These are phyloP conservation scores for Tympanoctomys barrerae DNA, from an alignment of 2,797 vertebrate species.

Conservation along the genomic window DNA sequence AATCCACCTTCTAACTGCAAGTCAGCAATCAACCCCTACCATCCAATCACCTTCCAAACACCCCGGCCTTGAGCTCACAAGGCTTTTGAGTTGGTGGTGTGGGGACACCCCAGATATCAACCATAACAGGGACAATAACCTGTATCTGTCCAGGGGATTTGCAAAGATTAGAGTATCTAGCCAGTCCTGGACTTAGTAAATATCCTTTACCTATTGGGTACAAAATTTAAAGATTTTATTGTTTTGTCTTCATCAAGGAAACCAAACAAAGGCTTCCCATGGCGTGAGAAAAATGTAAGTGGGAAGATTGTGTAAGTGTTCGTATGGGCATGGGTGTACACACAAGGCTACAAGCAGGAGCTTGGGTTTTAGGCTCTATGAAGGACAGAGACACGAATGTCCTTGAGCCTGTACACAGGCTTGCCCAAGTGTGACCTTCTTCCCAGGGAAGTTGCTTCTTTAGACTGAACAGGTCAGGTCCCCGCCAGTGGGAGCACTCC, in stretches of 20 bases:
- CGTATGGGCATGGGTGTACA: fast-evolving
- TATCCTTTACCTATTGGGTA: not conserved
- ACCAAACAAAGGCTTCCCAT: not conserved
- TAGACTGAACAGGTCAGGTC: conserved; percentile 83
- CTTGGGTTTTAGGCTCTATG: not conserved
- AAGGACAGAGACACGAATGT: not conserved
- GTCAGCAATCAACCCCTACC: not conserved
- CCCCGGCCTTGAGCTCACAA: not conserved
- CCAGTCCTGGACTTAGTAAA: not conserved
- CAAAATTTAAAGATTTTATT: conserved; percentile 16
- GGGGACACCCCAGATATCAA: not conserved
- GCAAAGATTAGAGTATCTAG: not conserved
- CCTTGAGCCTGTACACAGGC: not conserved
- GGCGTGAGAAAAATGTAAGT: not conserved
- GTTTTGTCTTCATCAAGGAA: not conserved
- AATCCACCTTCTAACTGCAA: not conserved
- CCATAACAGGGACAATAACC: not conserved
- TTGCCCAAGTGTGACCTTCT: not conserved
- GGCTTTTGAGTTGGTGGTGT: not conserved
- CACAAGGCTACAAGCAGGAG: not conserved
- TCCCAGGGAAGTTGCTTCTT: conserved; percentile 64
- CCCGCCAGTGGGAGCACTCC: conserved; percentile 76
- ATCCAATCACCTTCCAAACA: not conserved
- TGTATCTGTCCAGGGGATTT: not conserved
- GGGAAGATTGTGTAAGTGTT: not conserved